phyloP scores from a whole-genome alignment of 2,113 vertebrate genomes.

The Mesocricetus auratus region DNA sequence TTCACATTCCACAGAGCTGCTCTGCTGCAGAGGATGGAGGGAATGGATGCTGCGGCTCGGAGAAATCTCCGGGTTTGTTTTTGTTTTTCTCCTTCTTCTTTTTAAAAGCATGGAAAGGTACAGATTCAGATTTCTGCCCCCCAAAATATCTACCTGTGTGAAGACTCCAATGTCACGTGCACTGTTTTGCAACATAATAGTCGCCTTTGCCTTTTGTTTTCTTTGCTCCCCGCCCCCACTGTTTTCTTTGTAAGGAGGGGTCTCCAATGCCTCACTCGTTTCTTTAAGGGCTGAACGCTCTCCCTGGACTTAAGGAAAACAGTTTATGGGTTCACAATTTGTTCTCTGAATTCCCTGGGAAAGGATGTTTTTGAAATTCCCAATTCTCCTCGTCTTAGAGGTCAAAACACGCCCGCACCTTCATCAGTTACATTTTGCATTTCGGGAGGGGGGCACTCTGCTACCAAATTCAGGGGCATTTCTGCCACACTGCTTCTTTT shows the following conservation, averaged over 20 bases:
- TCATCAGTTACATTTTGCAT: not conserved
- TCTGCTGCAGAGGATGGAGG: not conserved
- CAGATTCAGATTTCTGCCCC: slow-evolving; percentile 9
- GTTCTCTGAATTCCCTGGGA: slow-evolving; percentile 20
- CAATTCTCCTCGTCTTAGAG: slow-evolving; percentile 30
- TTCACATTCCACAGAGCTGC: not conserved
- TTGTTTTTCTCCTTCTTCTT: not conserved
- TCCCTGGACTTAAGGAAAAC: slow-evolving; percentile 14
- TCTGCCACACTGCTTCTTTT: not conserved
- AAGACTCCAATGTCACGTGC: not conserved
- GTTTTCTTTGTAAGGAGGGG: not conserved
- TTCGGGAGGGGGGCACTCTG: not conserved
- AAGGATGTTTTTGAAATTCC: slow-evolving; percentile 36
- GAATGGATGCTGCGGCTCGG: not conserved
- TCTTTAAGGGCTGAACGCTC: not conserved
- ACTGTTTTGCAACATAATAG: not conserved
- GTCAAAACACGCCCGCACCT: not conserved
- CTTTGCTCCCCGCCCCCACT: not conserved
- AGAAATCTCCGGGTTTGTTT: not conserved
- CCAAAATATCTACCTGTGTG: not conserved
- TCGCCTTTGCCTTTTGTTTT: not conserved
- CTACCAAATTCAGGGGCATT: not conserved
- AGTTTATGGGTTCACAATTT: not conserved
- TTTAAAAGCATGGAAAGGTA: slow-evolving; percentile 9
- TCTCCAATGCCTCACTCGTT: not conserved